Evolutionary conservation across 30 jellyfish, hydroid and myxozoan genomes (phyloP).

Genomic region (Aurelia aurita): DNA sequence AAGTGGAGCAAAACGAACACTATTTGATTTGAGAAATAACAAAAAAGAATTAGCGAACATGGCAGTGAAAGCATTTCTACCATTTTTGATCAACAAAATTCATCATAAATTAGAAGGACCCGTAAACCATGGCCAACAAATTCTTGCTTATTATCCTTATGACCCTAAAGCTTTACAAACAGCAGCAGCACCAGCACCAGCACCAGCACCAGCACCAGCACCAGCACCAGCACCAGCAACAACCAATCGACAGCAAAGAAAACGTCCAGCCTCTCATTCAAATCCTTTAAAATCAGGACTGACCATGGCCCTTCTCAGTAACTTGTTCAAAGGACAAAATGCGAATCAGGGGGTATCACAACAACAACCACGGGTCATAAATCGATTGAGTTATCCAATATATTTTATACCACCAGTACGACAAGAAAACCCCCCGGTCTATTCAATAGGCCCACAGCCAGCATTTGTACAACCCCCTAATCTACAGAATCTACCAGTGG

Average conservation of each 20-base stretch:
- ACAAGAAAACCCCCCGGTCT: conserved; percentile 54
- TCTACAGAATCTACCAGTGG: conserved; percentile 53
- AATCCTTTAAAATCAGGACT: conserved; percentile 34
- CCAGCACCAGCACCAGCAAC: neutral
- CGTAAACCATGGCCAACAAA: conserved; percentile 34
- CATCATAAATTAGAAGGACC: conserved; percentile 43
- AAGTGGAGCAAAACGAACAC: conserved; percentile 19
- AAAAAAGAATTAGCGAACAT: conserved; percentile 65
- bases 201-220: conserved; percentile 16
- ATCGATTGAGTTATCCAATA: conserved; percentile 60
- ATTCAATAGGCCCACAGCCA: conserved; percentile 85
- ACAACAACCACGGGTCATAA: conserved; percentile 42
- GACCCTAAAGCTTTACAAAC: neutral
- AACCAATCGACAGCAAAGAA: neutral
- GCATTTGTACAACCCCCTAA: conserved; percentile 39
- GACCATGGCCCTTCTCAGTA: conserved; percentile 61
- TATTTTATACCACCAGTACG: conserved; percentile 54
- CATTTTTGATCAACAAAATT: conserved; percentile 51
- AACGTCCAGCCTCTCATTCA: neutral
- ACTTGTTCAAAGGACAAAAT: conserved; percentile 33
- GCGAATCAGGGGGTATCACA: conserved; percentile 2
- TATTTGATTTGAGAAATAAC: conserved; percentile 8
- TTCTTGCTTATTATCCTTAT: conserved; percentile 51
- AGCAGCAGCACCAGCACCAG: neutral
- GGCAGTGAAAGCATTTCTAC: conserved; percentile 80